These are phyloP conservation scores for Drosophila kuntzei DNA, from an alignment of 2,888 invertebrate species.

Conservation along the genomic window DNA sequence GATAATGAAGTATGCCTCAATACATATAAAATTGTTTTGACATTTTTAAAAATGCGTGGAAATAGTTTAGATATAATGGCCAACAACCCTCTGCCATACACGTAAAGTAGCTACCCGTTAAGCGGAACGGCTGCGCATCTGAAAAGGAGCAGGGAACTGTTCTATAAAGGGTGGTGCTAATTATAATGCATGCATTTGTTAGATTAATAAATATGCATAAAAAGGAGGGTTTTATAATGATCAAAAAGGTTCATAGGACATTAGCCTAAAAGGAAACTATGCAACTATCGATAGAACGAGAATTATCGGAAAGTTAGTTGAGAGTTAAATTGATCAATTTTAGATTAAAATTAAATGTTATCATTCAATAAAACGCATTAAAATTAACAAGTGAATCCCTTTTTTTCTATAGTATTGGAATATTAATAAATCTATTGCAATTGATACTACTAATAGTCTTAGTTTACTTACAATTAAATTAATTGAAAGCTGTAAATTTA, in stretches of 20 bases:
- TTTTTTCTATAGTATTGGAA: too few species aligned
- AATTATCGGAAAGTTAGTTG: neutral
- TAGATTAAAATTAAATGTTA: too few species aligned
- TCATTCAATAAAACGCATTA: too few species aligned
- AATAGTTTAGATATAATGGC: constrained; percentile 49
- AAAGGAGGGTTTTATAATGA: constrained; percentile 12
- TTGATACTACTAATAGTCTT: neutral
- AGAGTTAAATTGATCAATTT: too few species aligned
- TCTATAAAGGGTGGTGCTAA: constrained; percentile 67
- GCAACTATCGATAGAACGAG: neutral
- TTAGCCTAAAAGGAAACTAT: constrained; percentile 7
- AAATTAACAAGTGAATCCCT: neutral
- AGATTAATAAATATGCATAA: constrained; percentile 59
- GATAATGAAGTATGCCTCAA: constrained; percentile 29
- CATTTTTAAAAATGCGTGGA: constrained; percentile 75
- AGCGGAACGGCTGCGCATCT: constrained; percentile 66
- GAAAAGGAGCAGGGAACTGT: constrained; percentile 4
- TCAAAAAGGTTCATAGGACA: constrained; percentile 24
- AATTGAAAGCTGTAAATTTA: neutral
- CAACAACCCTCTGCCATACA: constrained; percentile 56
- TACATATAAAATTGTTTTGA: constrained; percentile 76
- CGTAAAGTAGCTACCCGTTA: constrained; percentile 12
- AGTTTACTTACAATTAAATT: neutral
- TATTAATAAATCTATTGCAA: neutral
- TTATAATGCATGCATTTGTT: constrained; percentile 71